Base-by-base conservation (phyloP, 2,797 vertebrate genomes). In the Hippopotamyrus pictus region DNA sequence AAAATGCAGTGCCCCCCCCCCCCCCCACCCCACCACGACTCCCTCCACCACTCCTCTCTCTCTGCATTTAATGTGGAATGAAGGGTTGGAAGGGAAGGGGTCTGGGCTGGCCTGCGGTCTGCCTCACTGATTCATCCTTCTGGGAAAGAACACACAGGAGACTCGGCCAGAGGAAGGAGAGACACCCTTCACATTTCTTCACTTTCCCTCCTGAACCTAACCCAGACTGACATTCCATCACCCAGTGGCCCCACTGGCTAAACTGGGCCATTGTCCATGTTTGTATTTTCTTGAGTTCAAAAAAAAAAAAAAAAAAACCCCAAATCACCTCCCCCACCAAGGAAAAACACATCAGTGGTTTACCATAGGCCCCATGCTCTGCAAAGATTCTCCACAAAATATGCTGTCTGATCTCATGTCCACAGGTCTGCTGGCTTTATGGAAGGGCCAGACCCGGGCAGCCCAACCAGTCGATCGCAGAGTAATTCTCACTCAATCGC, bases 101-200 rank as follows among this genome's bases (percentile, higher is more conserved):
- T 91, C 90, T 86, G 90, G 93, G 92, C 91, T 93, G 90, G 89
- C 93, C 91, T 93, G 94, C 89, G 94, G 94, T 95, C 92, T 91
- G 87, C 90, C 91, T 88, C 12, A 93, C 92, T 95, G 94, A 95
- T 95, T 96, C 94, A 94, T 92, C 93, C 92, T 94, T 95, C 94
- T 95, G 94, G 94, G 92, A 93, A 93, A 92, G 90, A 86, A 85
- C 59, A 69, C 25, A 48, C 88, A 85, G 46, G 46, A 62, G 88
- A 59, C 82, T 8, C 1, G 7, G 37, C 22, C 33, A 89, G 79
- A 89, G 79, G 88, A 89, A 54, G 37, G 79, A 19, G 29, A 82
- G 51, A 22, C 76, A 44, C 54, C 51, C 37, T 33, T 46, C 46
- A 62, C 37, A 51, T 57, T 88, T 88, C 69, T 82, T 57, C 37